Conservation (phyloP, 2,888 invertebrate species). For the Brenthis daphne region DNA sequence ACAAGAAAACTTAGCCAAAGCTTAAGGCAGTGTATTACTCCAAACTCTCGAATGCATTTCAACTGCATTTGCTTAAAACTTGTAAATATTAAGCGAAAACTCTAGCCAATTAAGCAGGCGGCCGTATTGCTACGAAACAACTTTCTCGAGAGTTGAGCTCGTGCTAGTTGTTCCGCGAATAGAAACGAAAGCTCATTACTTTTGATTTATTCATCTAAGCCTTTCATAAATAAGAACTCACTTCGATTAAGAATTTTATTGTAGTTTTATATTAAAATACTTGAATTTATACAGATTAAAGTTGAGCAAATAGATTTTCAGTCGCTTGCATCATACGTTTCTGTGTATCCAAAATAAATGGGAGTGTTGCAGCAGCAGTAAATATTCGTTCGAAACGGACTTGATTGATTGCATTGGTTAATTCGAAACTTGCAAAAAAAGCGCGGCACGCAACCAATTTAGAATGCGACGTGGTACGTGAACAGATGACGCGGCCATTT, state of each 20-base stretch:
- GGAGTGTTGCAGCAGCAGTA: conserved; percentile 34
- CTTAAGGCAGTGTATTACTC: conserved; percentile 52
- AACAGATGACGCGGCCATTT: conserved; percentile 62
- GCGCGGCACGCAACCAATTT: conserved; percentile 65
- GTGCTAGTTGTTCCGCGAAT: conserved; percentile 50
- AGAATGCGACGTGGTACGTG: conserved; percentile 64
- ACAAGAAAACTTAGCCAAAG: conserved; percentile 46
- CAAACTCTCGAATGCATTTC: conserved; percentile 55
- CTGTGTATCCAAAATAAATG: conserved; percentile 33
- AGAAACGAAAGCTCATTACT: conserved; percentile 63
- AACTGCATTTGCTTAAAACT: conserved; percentile 66
- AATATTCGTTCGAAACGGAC: conserved; percentile 45
- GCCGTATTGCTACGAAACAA: conserved; percentile 59
- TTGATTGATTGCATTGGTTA: conserved; percentile 52
- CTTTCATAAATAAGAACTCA: neutral
- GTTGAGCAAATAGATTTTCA: conserved; percentile 27
- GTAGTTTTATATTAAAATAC: neutral
- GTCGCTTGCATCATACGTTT: conserved; percentile 27
- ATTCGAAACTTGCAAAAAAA: conserved; percentile 54
- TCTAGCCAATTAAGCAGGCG: conserved; percentile 70
- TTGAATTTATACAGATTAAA: conserved; percentile 3
- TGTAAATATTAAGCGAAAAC: conserved; percentile 69
- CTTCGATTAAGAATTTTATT: conserved; percentile 1
- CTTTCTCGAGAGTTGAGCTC: conserved; percentile 56
- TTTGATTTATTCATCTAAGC: conserved; percentile 55